phyloP scores from a whole-genome alignment of 2,113 vertebrate species.

The Sakesphorus luctuosus region DNA sequence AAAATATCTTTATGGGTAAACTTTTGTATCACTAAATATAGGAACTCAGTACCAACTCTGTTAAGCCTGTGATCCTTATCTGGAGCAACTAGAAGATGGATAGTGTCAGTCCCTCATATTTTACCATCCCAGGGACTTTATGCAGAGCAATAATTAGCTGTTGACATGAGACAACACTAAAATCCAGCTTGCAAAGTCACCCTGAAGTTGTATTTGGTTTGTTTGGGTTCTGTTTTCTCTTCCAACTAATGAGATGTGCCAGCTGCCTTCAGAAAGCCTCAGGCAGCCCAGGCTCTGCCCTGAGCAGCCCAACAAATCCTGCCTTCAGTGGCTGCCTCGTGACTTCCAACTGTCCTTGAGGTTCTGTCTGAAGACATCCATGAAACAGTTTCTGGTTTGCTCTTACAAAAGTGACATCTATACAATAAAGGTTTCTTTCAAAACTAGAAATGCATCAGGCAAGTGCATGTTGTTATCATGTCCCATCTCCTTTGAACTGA shows the following conservation, averaged over 20 bases:
- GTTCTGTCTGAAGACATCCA: neutral
- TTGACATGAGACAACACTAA: neutral
- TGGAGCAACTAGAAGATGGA: neutral
- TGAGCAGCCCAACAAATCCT: neutral
- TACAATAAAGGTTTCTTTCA: neutral
- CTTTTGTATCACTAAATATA: neutral
- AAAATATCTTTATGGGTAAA: neutral
- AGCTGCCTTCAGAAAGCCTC: slow-evolving; percentile 7
- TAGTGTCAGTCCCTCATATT: neutral
- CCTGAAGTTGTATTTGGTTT: neutral
- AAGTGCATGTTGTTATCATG: neutral
- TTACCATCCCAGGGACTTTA: slow-evolving; percentile 7
- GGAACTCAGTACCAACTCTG: neutral
- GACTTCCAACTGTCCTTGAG: neutral
- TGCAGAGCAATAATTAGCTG: neutral
- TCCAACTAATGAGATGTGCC: neutral
- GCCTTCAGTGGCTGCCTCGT: neutral
- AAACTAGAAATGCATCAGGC: neutral
- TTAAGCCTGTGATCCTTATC: neutral
- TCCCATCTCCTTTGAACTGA: neutral
- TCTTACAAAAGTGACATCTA: neutral
- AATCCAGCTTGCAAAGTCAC: neutral
- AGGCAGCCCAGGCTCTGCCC: neutral
- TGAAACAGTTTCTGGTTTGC: neutral
- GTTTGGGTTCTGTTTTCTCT: neutral